Evolutionary conservation across 1,140 invertebrate species (phyloP).

Genomic region (Galendromus occidentalis): DNA sequence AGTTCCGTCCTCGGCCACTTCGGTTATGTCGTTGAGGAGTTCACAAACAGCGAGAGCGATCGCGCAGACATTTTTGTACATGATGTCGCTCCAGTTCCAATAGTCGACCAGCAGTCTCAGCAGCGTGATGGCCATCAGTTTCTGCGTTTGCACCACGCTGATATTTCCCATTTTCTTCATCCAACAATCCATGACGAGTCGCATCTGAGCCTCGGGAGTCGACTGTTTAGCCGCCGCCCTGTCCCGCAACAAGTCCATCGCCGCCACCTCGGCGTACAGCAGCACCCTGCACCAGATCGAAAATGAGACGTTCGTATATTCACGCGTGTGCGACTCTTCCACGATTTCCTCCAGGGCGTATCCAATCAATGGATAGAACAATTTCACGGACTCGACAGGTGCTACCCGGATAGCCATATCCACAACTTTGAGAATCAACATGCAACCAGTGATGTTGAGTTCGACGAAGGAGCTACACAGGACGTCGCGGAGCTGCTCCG

Average conservation of each 20-base stretch:
- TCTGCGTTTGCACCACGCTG: not conserved
- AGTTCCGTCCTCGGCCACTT: not conserved
- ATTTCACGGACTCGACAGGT: not conserved
- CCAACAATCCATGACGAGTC: not conserved
- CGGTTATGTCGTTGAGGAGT: not conserved
- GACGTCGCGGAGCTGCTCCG: not conserved
- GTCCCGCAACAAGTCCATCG: not conserved
- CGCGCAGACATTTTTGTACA: conserved; percentile 7
- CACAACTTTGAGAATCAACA: not conserved
- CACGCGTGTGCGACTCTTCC: not conserved
- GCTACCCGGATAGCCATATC: not conserved
- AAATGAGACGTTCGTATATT: not conserved
- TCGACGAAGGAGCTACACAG: not conserved
- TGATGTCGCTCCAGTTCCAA: not conserved
- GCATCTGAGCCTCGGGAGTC: not conserved
- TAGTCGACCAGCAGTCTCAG: not conserved
- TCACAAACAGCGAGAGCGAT: not conserved
- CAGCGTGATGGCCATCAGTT: not conserved
- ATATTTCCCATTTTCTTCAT: not conserved
- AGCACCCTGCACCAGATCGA: conserved; percentile 1
- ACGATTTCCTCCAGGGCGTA: not conserved
- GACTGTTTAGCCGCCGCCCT: not conserved
- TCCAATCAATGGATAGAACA: not conserved
- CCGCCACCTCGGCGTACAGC: not conserved
- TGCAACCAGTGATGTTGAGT: not conserved